Percentiles rank a stretch among this genome's conserved stretches.
These are phyloP conservation scores for Trochalopteron elliotii DNA, from an alignment of 2,113 vertebrate genomes.

Conservation along the genomic window DNA sequence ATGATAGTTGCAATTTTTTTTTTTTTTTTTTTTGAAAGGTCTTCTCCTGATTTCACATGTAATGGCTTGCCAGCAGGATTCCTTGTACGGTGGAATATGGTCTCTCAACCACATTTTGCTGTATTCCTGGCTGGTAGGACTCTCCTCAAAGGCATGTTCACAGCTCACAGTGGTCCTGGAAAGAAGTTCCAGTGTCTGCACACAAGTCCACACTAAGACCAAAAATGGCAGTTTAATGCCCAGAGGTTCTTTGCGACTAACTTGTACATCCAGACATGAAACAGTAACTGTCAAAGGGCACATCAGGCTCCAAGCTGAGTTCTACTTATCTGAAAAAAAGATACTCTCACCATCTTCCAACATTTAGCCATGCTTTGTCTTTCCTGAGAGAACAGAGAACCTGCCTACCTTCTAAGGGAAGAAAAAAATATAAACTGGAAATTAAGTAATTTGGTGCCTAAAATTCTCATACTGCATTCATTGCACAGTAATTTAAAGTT, in stretches of 20 bases:
- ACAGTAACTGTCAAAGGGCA: not conserved
- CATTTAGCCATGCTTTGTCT: not conserved
- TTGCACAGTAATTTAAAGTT: not conserved
- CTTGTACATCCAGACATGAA: not conserved
- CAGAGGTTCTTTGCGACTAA: not conserved
- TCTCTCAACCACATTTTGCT: not conserved
- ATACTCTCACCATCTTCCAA: not conserved
- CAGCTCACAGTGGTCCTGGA: not conserved
- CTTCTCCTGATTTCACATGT: not conserved
- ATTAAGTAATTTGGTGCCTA: not conserved
- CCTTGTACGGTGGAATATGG: not conserved
- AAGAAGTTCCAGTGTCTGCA: not conserved
- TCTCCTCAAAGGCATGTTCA: not conserved
- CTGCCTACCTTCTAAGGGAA: not conserved
- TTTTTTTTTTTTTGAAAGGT: not conserved
- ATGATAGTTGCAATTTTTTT: not conserved
- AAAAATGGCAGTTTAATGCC: not conserved
- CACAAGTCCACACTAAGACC: not conserved
- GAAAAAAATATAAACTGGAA: not conserved
- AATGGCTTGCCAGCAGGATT: not conserved
- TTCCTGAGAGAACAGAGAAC: not conserved
- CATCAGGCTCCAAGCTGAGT: accelerated
- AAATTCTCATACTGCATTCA: not conserved
- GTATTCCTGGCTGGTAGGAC: not conserved
- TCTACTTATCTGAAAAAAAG: not conserved